Conservation (phyloP, 2,113 vertebrate species). For the Lepus europaeus region DNA sequence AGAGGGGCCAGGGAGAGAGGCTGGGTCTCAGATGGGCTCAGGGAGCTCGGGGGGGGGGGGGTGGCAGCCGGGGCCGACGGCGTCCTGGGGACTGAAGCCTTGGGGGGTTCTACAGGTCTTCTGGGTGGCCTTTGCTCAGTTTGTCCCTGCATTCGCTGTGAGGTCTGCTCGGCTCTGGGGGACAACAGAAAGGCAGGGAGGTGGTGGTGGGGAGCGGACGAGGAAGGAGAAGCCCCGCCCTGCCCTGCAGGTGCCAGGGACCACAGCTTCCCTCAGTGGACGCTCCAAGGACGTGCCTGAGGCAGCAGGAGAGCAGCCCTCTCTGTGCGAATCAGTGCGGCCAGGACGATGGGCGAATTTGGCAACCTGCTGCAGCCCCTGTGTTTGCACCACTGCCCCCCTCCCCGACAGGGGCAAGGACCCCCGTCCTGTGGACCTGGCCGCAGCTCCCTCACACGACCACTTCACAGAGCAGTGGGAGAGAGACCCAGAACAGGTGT, state of each 20-base stretch:
- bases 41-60: no score
- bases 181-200: background rate
- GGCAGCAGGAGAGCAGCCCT: no score
- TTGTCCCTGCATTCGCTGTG: background rate
- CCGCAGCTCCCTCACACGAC: background rate
- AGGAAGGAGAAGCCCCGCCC: background rate
- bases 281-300: background rate
- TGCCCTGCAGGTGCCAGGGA: no score
- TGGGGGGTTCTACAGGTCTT: no score
- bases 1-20: background rate
- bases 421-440: background rate
- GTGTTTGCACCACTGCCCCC: background rate
- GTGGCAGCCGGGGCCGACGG: background rate
- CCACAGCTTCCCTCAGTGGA: accelerated
- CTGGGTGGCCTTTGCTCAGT: no score
- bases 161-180: background rate
- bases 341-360: no score
- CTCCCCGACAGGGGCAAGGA: no score
- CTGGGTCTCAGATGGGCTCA: background rate
- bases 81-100: background rate
- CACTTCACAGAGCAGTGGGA: background rate
- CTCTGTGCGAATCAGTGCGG: no score
- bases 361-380: no score
- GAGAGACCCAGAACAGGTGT: background rate
- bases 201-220: background rate